A percentile compares a stretch with the other conserved stretches of the same genome.
phyloP scores from a whole-genome alignment of 2,888 invertebrate genomes.

The Oxyteleia sp. region DNA sequence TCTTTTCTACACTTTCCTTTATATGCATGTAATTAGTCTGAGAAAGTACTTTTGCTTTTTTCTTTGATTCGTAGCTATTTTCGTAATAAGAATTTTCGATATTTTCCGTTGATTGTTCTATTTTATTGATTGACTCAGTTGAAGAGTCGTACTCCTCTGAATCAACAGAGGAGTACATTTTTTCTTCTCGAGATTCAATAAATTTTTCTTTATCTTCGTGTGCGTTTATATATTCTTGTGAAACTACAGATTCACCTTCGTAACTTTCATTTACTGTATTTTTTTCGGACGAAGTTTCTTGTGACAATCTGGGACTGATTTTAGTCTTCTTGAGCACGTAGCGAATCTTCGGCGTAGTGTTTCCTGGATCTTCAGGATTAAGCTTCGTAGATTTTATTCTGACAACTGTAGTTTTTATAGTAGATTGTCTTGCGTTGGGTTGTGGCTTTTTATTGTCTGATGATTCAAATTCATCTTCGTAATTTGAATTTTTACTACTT shows the following conservation, averaged over 20 bases:
- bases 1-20: conserved; percentile 7
- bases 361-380: not conserved
- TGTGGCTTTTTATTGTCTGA: not conserved
- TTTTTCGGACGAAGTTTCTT: conserved; percentile 10
- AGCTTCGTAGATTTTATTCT: conserved; percentile 36
- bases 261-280: not conserved
- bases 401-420: conserved; percentile 20
- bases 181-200: not conserved
- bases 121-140: not conserved
- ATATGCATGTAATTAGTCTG: not conserved
- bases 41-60: not conserved
- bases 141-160: not conserved
- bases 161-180: not conserved
- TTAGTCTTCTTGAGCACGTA: conserved; percentile 14
- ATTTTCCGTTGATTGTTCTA: not conserved
- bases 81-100: not conserved
- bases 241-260: conserved; percentile 10
- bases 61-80: not conserved
- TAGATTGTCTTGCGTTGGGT: not conserved
- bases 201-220: not conserved
- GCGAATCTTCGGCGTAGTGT: conserved; percentile 28
- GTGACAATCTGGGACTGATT: not conserved
- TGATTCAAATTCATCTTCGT: not conserved
- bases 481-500: not conserved
- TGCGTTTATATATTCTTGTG: not conserved